These are phyloP conservation scores for Ia io DNA, from an alignment of 2,113 vertebrate species.

Conservation along the genomic window DNA sequence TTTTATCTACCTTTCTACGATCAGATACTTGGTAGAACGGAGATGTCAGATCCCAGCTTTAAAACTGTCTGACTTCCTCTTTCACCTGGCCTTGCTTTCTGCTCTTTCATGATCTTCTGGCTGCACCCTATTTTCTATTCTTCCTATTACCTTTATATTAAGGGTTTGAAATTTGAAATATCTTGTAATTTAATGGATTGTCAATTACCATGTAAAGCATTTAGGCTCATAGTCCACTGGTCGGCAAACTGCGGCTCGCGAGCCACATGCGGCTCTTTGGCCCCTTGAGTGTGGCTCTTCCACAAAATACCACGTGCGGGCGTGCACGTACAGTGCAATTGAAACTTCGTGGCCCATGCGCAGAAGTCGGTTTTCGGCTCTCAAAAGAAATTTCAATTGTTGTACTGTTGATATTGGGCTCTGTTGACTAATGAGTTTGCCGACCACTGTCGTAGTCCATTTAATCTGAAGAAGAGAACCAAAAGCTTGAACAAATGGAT, in stretches of 20 bases:
- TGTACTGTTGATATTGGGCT: too few species aligned
- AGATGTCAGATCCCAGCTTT: background rate
- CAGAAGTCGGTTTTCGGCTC: too few species aligned
- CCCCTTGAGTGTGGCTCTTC: too few species aligned
- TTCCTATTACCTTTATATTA: background rate
- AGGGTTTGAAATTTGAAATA: background rate
- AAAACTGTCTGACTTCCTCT: background rate
- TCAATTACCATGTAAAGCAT: background rate
- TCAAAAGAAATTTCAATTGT: too few species aligned
- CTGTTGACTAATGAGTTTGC: too few species aligned
- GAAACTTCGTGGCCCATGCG: too few species aligned
- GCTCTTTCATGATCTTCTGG: background rate
- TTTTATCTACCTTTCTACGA: background rate
- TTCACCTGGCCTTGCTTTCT: background rate
- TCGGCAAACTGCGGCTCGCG: too few species aligned
- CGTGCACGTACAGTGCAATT: too few species aligned
- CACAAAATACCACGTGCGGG: too few species aligned
- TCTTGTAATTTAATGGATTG: background rate
- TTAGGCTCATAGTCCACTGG: background rate
- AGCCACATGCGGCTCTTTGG: too few species aligned
- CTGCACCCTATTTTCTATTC: background rate
- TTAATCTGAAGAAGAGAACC: background rate
- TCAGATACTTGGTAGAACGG: background rate
- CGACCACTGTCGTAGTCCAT: background rate
- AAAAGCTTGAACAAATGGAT: background rate